phyloP scores from a whole-genome alignment of 1,140 invertebrate species.

The Microplitis demolitor region DNA sequence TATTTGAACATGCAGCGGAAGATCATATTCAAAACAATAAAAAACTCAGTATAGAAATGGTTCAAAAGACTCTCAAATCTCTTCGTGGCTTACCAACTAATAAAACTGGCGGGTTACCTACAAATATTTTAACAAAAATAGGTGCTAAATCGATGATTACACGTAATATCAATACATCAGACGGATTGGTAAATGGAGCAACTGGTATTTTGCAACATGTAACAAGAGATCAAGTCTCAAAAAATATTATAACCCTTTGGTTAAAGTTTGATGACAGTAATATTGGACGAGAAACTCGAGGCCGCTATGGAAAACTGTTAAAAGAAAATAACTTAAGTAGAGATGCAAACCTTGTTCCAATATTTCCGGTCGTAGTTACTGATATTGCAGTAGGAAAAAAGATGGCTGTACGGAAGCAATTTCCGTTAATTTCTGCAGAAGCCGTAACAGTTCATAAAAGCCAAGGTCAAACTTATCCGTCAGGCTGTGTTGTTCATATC shows the following conservation, averaged over 20 bases:
- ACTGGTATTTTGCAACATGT: not conserved
- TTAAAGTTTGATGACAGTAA: not conserved
- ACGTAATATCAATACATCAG: not conserved
- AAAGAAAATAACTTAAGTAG: not conserved
- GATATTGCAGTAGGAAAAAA: not conserved
- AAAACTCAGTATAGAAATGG: not conserved
- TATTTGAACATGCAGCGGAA: not conserved
- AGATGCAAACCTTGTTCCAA: not conserved
- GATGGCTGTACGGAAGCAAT: not conserved
- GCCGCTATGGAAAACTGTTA: not conserved
- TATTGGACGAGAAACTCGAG: not conserved
- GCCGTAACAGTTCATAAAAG: not conserved
- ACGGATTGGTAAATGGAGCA: not conserved
- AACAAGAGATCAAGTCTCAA: not conserved
- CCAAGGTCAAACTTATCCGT: not conserved
- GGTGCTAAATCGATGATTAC: not conserved
- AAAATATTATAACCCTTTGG: not conserved
- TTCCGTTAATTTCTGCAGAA: not conserved
- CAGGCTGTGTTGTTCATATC: not conserved
- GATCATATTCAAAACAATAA: not conserved
- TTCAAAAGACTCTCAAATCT: not conserved
- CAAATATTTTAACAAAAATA: not conserved
- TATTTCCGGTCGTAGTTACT: not conserved
- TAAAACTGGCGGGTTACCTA: not conserved
- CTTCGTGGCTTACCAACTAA: not conserved